Conservation (phyloP, 2,888 invertebrate species). For the Xestoiulus laeticollis region DNA sequence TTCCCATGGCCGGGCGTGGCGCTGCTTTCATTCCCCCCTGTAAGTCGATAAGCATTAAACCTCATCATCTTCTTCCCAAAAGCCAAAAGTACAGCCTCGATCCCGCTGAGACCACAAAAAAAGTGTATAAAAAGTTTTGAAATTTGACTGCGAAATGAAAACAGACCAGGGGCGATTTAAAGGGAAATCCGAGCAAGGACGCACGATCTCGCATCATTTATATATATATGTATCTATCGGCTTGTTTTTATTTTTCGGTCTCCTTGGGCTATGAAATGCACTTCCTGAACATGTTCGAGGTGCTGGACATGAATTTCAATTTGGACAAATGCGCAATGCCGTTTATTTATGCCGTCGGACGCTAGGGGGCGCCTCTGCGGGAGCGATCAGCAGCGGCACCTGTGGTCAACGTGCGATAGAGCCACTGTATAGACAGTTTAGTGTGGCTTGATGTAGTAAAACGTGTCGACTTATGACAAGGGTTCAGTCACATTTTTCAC, state of each 20-base stretch:
- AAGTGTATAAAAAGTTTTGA: neutral
- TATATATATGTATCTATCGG: neutral
- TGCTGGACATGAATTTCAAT: neutral
- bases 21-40: neutral
- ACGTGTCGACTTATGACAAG: no score
- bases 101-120: neutral
- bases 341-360: neutral
- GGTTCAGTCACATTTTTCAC: no score
- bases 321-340: neutral
- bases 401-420: neutral
- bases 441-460: no score
- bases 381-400: neutral
- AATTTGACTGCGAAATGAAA: neutral
- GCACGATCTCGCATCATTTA: neutral
- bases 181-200: constrained; percentile 20
- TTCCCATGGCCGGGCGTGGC: neutral
- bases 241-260: constrained; percentile 25
- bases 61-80: constrained; percentile 19
- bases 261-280: constrained; percentile 12
- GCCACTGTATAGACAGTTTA: no score
- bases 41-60: neutral
- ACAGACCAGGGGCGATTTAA: constrained; percentile 3
- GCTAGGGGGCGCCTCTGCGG: neutral
- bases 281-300: constrained; percentile 26
- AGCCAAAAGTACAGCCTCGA: neutral